Percentiles rank a stretch among this genome's conserved stretches.
Conservation (phyloP, 2,797 vertebrate species). For the Esox lucius region DNA sequence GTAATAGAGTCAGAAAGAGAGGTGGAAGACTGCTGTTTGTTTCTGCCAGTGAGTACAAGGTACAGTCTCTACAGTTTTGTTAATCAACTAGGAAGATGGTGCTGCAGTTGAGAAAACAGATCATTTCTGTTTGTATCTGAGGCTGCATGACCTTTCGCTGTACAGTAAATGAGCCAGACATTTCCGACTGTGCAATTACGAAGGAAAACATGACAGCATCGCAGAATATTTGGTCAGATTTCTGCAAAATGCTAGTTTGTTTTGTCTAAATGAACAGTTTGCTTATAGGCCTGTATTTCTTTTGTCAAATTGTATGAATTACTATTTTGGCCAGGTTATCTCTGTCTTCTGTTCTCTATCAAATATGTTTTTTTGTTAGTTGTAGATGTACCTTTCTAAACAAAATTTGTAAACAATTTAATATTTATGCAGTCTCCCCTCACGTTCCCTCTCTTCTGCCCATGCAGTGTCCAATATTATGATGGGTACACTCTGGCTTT, state of each 20-base stretch:
- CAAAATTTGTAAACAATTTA: no score
- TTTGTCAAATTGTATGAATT: not conserved
- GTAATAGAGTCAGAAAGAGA: not conserved
- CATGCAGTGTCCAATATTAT: no score
- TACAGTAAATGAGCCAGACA: slow-evolving; percentile 56
- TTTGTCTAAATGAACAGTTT: not conserved
- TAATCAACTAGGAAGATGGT: not conserved
- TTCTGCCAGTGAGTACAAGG: slow-evolving; percentile 52
- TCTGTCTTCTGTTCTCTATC: not conserved
- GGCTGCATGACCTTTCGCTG: not conserved
- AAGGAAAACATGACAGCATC: not conserved
- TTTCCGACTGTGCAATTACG: slow-evolving; percentile 18
- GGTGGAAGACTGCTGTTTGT: slow-evolving; percentile 20
- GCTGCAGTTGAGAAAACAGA: not conserved
- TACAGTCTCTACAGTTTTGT: not conserved
- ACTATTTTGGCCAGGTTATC: not conserved
- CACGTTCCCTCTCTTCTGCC: no score
- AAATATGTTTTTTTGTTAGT: not conserved
- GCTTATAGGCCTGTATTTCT: not conserved
- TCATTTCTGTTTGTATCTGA: not conserved
- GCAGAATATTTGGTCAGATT: not conserved
- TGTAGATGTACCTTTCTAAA: not conserved
- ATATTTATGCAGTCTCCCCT: no score
- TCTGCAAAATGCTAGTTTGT: not conserved
- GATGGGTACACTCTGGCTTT: no score